Conservation (phyloP, 2,888 invertebrate genomes). For the Carpatolechia fugitivella region DNA sequence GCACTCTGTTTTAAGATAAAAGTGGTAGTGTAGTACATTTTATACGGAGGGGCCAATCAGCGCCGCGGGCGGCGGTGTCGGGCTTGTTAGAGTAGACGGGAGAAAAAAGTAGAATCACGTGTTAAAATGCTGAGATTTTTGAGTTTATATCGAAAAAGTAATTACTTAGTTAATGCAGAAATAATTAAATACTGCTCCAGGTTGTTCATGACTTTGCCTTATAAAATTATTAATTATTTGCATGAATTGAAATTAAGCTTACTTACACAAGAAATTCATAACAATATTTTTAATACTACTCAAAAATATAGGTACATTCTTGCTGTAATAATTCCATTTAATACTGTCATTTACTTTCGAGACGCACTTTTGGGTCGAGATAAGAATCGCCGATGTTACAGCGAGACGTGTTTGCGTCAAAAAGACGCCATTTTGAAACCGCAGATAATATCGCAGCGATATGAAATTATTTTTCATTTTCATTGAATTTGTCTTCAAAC, state of each 20-base stretch:
- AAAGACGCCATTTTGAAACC: constrained; percentile 39
- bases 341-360: constrained; percentile 44
- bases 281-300: no score
- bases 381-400: constrained; percentile 35
- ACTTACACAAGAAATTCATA: no score
- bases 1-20: neutral
- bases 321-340: constrained; percentile 41
- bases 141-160: no score
- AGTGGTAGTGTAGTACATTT: neutral
- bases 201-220: no score
- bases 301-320: neutral
- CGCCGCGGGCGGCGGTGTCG: neutral
- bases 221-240: no score
- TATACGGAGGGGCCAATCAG: neutral
- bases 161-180: no score
- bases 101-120: neutral
- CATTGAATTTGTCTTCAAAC: neutral
- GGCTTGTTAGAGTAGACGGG: neutral
- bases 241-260: no score
- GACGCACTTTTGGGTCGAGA: constrained; percentile 37
- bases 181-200: no score
- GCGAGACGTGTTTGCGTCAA: constrained; percentile 36
- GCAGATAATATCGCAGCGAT: constrained; percentile 29
- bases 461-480: constrained; percentile 19
- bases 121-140: neutral